Percentiles rank a stretch among this genome's conserved stretches.
Evolutionary conservation across 2,888 invertebrate genomes (phyloP).

Genomic region (Acheta domesticus): DNA sequence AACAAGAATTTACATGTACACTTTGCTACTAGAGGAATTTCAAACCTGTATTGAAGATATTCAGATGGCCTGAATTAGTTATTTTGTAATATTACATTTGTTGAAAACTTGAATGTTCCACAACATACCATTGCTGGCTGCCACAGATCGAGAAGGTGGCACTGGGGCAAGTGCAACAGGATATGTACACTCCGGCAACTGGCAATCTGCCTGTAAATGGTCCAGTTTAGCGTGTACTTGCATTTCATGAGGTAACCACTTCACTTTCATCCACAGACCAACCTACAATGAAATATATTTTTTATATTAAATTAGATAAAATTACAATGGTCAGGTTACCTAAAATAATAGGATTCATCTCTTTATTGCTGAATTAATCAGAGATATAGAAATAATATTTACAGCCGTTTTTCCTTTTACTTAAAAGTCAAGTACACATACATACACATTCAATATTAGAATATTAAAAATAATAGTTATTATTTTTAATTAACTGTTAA

Average conservation of each 20-base stretch:
- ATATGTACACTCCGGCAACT: slow-evolving; percentile 87
- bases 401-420: too few relatives aligned
- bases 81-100: too few relatives aligned
- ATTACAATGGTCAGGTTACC: background rate
- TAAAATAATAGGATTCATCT: background rate
- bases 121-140: slow-evolving; percentile 67
- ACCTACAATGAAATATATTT: slow-evolving; percentile 52
- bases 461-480: too few relatives aligned
- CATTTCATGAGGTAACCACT: slow-evolving; percentile 77
- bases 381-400: background rate
- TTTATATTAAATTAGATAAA: background rate
- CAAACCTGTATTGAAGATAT: too few relatives aligned
- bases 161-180: slow-evolving; percentile 92
- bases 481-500: too few relatives aligned
- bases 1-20: too few relatives aligned
- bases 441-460: too few relatives aligned
- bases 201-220: slow-evolving; percentile 89
- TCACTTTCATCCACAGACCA: slow-evolving; percentile 86
- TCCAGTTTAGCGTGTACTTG: slow-evolving; percentile 87
- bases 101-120: too few relatives aligned
- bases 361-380: background rate
- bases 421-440: too few relatives aligned
- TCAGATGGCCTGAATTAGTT: too few relatives aligned
- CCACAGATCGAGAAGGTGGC: slow-evolving; percentile 91
- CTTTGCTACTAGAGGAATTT: too few relatives aligned